Percentiles rank a stretch among this genome's conserved stretches.
phyloP scores from a whole-genome alignment of 2,888 invertebrate genomes.

The Piscicola geometra region DNA sequence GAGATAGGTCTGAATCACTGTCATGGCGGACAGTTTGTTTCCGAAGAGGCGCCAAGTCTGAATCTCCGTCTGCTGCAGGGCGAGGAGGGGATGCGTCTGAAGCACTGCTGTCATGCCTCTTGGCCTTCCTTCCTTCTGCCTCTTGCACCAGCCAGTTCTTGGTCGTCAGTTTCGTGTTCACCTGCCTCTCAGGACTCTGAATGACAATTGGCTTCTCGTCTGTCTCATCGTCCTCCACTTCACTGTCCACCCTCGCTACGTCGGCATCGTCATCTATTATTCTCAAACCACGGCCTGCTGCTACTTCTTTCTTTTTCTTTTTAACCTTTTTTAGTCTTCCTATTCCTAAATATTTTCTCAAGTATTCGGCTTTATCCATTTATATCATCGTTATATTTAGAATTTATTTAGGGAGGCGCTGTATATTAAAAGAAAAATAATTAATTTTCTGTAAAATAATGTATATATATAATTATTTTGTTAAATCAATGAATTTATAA shows the following conservation, averaged over 20 bases:
- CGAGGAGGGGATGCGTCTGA: not conserved
- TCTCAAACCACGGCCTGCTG: slow-evolving; percentile 1
- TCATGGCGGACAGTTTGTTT: not conserved
- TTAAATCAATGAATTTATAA: no score
- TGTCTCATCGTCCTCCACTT: not conserved
- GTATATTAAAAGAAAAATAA: no score
- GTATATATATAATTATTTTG: no score
- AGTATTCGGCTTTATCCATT: slow-evolving; percentile 28
- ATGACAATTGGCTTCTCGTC: slow-evolving; percentile 20
- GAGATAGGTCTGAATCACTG: slow-evolving; percentile 34
- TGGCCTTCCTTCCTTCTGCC: not conserved
- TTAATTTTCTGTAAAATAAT: no score
- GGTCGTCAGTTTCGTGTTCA: slow-evolving; percentile 18
- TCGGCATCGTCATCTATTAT: slow-evolving; percentile 29
- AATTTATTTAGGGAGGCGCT: no score
- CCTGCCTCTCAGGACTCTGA: slow-evolving; percentile 3
- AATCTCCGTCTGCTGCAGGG: not conserved
- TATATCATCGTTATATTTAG: no score
- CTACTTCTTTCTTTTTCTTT: slow-evolving; percentile 17
- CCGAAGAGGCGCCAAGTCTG: not conserved
- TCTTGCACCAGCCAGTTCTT: slow-evolving; percentile 18
- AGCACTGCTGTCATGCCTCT: not conserved
- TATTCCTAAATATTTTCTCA: slow-evolving; percentile 21
- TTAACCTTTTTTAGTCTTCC: not conserved
- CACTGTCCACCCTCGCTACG: not conserved